Conservation (phyloP, 2,797 vertebrate genomes). For the Halcyon badia region DNA sequence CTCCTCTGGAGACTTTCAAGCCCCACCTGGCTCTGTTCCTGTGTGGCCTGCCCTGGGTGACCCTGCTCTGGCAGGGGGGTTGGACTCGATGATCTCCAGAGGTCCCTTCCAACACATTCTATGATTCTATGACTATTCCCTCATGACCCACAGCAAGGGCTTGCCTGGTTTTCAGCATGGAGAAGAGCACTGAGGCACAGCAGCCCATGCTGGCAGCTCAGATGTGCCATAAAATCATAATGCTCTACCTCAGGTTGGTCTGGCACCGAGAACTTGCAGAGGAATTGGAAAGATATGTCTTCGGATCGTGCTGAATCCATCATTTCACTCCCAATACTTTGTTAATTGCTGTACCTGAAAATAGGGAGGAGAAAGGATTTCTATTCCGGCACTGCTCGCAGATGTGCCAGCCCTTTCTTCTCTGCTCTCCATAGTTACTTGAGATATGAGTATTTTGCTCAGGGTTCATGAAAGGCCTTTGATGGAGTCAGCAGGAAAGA, state of each 20-base stretch:
- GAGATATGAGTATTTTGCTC: neutral
- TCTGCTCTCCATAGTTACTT: neutral
- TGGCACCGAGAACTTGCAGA: neutral
- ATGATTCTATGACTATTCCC: neutral
- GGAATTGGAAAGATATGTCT: neutral
- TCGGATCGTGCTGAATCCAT: neutral
- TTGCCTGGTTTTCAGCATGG: neutral
- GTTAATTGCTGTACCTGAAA: neutral
- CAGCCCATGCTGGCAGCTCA: neutral
- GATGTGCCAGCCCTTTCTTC: neutral
- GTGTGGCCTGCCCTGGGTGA: too few relatives aligned
- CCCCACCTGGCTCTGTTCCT: too few relatives aligned
- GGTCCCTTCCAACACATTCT: too few relatives aligned
- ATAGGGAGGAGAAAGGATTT: neutral
- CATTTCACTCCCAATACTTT: neutral
- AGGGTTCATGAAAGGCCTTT: neutral
- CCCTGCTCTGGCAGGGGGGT: too few relatives aligned
- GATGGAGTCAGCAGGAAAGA: neutral
- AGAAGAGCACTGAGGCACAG: neutral
- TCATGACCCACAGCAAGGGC: neutral
- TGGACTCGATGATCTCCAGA: too few relatives aligned
- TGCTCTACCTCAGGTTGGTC: accelerated
- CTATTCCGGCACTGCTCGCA: neutral
- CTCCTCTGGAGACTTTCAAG: too few relatives aligned
- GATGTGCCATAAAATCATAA: neutral